Evolutionary conservation across 2,797 vertebrate genomes (phyloP), one percentile per base, ranked within the genome.

Genomic region (Fundulus diaphanus): DNA sequence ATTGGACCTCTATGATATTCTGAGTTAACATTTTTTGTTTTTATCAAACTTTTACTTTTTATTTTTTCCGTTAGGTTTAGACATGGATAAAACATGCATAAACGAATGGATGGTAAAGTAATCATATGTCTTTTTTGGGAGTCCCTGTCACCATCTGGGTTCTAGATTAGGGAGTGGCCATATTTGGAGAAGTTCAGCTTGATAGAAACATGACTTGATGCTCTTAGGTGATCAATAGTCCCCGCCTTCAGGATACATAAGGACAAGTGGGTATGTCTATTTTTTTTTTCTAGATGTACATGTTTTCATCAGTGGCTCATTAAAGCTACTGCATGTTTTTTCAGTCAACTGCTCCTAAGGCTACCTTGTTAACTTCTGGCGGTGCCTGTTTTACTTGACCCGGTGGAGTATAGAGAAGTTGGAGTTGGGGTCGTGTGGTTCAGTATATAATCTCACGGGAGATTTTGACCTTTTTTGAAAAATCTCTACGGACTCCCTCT

Each of bases 341-440:
- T 78, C 51, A 74, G 63, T 42, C 24, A 18, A 52, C 46, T 5
- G 42, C 82, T 83, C 81, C 82, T 27, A 1, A 46, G 70, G 79
- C 72, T 78, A 74, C 61, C 63, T 83, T 90, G 81, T 87, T 89
- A 86, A 86, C 82, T 84, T 88, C 85, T 72, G 78, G 73, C 48
- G 46, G 78, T 51, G 33, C 40, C 29, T 72, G 63, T 72, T 27
- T 49, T 68, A 59, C 76, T 65, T 49, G 76, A 79, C 73, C 74
- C 81, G 59, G 37, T 52, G 57, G 81, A 71, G 80, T 4, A 49
- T 44, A 9, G 63, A 29, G 11, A 76, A 65, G 35, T 37, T 65
- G 54, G 27, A 16, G n/a, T 44, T 27, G 33, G 15, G 59, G 63
- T 8, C 7, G 31, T 74, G 37, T 44, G 77, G 68, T 54, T 56